Base-by-base conservation (phyloP, 2,888 invertebrate species). In the Phrixothrix hirtus region DNA sequence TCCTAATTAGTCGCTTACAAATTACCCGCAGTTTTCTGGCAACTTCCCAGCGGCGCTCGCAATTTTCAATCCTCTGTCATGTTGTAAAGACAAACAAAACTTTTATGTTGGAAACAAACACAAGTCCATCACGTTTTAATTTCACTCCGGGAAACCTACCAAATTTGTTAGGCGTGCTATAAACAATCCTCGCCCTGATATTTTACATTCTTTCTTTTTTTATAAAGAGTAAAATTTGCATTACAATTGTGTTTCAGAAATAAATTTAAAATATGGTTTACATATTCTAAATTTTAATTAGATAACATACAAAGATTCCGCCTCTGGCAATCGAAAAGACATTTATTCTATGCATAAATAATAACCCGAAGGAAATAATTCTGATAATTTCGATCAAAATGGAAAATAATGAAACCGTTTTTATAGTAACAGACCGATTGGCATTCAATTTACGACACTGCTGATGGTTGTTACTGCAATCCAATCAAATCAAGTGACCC, bases 401-500 rank as follows among this genome's bases (percentile, higher is more conserved):
- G 56, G 60, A 57, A 61, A 60, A 61, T 62, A 62, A 71, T 62
- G 56, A 63, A 55, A 52, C 55, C 2, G 21, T 62, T 63, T 64
- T 63, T 63, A 64, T 65, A 63, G 63, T 63, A 65, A 65, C n/a
- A 63, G 63, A 62, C 61, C 69, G 66, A 69, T 71, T 66, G 63
- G 59, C 57, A 67, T 64, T 61, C 69, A 70, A 72, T 72, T 72
- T 71, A 71, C 68, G 69, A 68, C 66, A 67, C 68, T 69, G 67
- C 68, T 62, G 70, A 63, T 68, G 68, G 67, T 65, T 67, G 69
- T 68, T 69, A 66, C 67, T 59, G 66, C 66, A 69, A 72, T 71
- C 73, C 71, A 71, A 72, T 73, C 72, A 70, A 71, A 71, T 71
- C 68, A 68, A 73, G 70, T 70, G 70, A 68, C 68, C 66, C 47